Conservation (phyloP, 1,140 invertebrate species). For the Hyposmocoma kahamanoa region DNA sequence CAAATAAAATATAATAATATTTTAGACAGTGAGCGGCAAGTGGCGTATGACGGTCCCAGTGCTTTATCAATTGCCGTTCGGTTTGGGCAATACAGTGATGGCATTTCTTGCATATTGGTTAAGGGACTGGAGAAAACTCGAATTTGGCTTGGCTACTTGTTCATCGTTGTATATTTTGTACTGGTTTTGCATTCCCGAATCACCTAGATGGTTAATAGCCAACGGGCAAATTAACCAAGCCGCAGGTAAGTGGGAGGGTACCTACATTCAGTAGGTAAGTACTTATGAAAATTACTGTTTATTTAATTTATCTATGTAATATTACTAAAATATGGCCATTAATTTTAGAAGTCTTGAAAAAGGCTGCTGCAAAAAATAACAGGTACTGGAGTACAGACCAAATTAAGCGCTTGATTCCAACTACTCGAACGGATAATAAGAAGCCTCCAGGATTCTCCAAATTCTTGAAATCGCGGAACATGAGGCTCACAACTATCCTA, state of each 20-base stretch:
- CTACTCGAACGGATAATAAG: background rate
- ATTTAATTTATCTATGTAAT: too few relatives aligned
- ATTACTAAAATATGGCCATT: too few relatives aligned
- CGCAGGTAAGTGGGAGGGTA: too few relatives aligned
- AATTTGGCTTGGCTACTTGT: constrained; percentile 81
- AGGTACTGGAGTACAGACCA: constrained; percentile 9
- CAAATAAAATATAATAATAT: constrained; percentile 1
- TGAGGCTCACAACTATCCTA: constrained; percentile 82
- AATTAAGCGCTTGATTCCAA: background rate
- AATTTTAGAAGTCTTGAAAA: constrained; percentile 51
- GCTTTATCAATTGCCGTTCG: constrained; percentile 81
- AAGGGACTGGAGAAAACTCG: constrained; percentile 82
- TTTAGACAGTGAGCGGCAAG: constrained; percentile 72
- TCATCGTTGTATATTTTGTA: constrained; percentile 80
- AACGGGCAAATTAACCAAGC: constrained; percentile 80
- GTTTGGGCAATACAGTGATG: constrained; percentile 77
- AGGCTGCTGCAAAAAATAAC: constrained; percentile 49
- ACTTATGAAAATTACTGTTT: background rate
- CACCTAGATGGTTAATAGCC: constrained; percentile 85
- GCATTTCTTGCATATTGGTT: constrained; percentile 78
- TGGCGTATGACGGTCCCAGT: constrained; percentile 80
- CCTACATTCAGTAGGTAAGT: background rate
- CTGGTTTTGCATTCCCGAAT: constrained; percentile 84
- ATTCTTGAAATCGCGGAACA: constrained; percentile 68
- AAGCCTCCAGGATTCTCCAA: constrained; percentile 33